phyloP scores from a whole-genome alignment of 2,797 vertebrate species.

The Peromyscus eremicus region DNA sequence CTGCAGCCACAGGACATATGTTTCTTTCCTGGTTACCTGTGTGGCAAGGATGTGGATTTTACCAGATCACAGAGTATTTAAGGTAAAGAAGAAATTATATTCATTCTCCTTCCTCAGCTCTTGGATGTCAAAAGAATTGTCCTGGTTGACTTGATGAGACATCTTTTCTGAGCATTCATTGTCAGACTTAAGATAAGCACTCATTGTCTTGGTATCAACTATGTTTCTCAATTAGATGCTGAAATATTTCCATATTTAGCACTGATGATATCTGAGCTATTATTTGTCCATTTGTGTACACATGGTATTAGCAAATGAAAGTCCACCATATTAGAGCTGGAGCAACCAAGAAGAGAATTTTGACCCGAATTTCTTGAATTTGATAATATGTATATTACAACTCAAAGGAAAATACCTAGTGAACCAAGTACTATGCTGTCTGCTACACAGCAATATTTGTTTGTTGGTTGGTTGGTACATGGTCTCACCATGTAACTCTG shows the following conservation, averaged over 20 bases:
- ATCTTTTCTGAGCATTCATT: not conserved
- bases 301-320: conserved; percentile 11
- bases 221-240: not conserved
- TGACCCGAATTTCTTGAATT: not conserved
- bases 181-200: not conserved
- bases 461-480: not conserved
- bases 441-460: not conserved
- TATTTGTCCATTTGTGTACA: not conserved
- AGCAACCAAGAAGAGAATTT: not conserved
- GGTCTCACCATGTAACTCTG: not conserved
- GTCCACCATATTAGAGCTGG: not conserved
- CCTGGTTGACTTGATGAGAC: not conserved
- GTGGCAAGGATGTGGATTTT: not conserved
- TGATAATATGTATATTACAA: not conserved
- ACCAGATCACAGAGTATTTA: not conserved
- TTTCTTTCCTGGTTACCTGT: not conserved
- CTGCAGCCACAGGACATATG: not conserved
- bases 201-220: conserved; percentile 14
- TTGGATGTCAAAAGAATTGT: not conserved
- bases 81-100: not conserved
- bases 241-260: conserved; percentile 23
- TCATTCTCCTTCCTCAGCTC: not conserved
- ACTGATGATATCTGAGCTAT: not conserved
- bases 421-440: not conserved
- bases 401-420: not conserved